Base-by-base conservation (phyloP, 2,113 vertebrate genomes). In the Odontesthes bonariensis region DNA sequence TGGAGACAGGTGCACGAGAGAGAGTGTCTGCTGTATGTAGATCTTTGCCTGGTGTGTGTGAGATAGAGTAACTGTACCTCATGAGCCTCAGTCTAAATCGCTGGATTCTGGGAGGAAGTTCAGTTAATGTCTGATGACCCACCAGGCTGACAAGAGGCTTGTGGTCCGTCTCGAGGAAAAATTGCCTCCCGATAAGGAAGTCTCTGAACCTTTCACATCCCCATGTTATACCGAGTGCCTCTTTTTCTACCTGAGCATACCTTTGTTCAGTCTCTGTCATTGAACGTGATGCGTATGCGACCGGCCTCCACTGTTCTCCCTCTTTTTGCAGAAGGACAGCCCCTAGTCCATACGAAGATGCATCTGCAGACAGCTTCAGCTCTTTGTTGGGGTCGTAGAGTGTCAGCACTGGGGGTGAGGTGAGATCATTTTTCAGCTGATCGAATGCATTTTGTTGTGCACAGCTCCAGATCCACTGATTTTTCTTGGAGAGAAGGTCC, bases 401-500 rank as follows among this genome's bases (percentile, higher is more conserved):
- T 4, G 52, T 23, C 6, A 66, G 22, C 1, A 74, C 31, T 2
- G 53, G 61, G 12, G 27, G 5, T 13, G 42, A 65, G 1, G 46
- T 17, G 0, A 65, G 20, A 0, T 47, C 27, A 0, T n/a, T 52
- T 53, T 67, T 75, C 44, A 75, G 33, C 1, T 42, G 9, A 14
- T 53, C 17, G 5, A 75, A 59, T 1, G 54, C 53, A 16, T 4
- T 17, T n/a, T 38, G 35, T 44, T 35, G 35, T 20, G 5, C 27
- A 11, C 6, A 19, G 14, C 47, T 4, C 46, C 73, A 76, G 2
- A 33, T 0, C 49, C 56, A 68, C 17, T 52, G 44, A 1, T 54
- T 75, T 38, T 52, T 58, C 31, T 51, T 66, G 5, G 72, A 66
- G 2, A 66, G 63, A 0, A 58, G 17, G 12, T 59, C 55, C n/a